These are phyloP conservation scores for Agrenia bidenticulata DNA, from an alignment of 2,888 invertebrate species.

Conservation along the genomic window DNA sequence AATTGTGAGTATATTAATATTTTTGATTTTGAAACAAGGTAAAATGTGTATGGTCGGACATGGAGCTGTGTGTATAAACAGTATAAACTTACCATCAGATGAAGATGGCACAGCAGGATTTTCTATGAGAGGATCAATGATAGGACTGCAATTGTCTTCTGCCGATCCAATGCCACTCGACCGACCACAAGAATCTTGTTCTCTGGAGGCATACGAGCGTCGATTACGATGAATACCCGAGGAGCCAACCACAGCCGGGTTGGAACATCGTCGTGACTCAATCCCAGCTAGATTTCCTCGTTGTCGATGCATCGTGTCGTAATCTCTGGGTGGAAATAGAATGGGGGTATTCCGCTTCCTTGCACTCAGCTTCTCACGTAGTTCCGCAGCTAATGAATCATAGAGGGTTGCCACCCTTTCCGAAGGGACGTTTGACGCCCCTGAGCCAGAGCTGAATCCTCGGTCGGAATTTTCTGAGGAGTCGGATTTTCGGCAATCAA, in stretches of 20 bases:
- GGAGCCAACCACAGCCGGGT: slow-evolving; percentile 65
- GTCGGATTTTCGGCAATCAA: slow-evolving; percentile 52
- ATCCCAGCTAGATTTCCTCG: slow-evolving; percentile 75
- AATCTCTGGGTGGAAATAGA: slow-evolving; percentile 87
- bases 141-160: slow-evolving; percentile 71
- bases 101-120: slow-evolving; percentile 51
- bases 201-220: slow-evolving; percentile 47
- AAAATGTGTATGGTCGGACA: too few relatives aligned
- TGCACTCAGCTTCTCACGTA: slow-evolving; percentile 69
- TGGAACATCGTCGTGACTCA: slow-evolving; percentile 69
- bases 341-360: slow-evolving; percentile 66
- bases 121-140: slow-evolving; percentile 50
- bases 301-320: slow-evolving; percentile 84
- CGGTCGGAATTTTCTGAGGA: slow-evolving; percentile 53
- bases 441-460: slow-evolving; percentile 52
- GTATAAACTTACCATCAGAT: slow-evolving; percentile 48
- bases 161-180: slow-evolving; percentile 88
- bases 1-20: too few relatives aligned
- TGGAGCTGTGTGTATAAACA: too few relatives aligned
- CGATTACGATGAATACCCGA: slow-evolving; percentile 40
- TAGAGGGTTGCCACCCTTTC: slow-evolving; percentile 72
- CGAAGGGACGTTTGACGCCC: slow-evolving; percentile 50
- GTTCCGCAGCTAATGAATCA: slow-evolving; percentile 87
- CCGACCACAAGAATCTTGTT: slow-evolving; percentile 70
- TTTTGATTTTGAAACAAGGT: too few relatives aligned